Evolutionary conservation across 2,888 invertebrate species (phyloP), one percentile per base, ranked within the genome.

Genomic region (Lymantria monacha): DNA sequence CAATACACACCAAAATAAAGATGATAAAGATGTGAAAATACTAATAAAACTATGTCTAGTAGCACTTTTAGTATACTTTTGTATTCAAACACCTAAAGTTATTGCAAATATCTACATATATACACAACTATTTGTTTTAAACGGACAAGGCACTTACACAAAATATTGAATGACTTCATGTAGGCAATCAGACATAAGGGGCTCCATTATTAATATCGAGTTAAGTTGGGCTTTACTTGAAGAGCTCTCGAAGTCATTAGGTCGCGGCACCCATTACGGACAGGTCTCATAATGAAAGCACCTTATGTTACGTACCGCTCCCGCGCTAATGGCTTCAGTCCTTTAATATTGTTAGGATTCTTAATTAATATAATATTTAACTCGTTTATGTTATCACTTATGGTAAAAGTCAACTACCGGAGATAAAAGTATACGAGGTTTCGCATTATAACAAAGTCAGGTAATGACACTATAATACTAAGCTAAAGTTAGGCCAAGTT

Each of bases 211-310:
- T 82, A 81, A 79, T 80, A 80, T 76, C 67, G 69, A 78, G 74
- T 78, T 79, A 77, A 79, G 77, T 74, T 74, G 76, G 73, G 69
- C 72, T 76, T 70, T 79, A 77, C 78, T 76, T 81, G 76, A 68
- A 78, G 76, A 71, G 79, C 76, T 72, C 79, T 76, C 70, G 68
- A 70, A 70, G 73, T 72, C 74, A 78, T 83, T 82, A 80, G 76
- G 74, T 71, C 70, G 76, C 67, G 72, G 68, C 68, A 65, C 69
- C 79, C 74, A 78, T 81, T 78, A 81, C 71, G 72, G 74, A 72
- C 73, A 73, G 61, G 57, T 61, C 72, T 70, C 74, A 74, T 85
- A 83, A 83, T 84, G 74, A 77, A 74, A 69, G 71, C 73, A 70
- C 78, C 77, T 79, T 76, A 74, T 77, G 79, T 79, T 78, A 76